Conservation (phyloP, 2,113 vertebrate species). For the Pseudopodoces humilis region DNA sequence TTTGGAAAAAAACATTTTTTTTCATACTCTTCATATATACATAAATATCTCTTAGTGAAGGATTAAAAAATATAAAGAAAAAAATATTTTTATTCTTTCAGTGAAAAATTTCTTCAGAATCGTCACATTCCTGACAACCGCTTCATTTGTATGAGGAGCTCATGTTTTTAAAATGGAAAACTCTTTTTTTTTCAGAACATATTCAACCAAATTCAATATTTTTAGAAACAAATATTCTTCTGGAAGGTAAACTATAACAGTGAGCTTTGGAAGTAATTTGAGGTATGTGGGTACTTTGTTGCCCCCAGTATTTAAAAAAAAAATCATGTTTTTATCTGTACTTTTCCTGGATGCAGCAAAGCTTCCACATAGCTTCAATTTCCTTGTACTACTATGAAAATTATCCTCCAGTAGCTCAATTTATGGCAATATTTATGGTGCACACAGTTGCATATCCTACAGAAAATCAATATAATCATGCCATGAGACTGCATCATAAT, state of each 20-base stretch:
- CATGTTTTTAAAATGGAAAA: not conserved
- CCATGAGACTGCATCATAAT: not conserved
- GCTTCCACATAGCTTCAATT: not conserved
- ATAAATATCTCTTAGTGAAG: not conserved
- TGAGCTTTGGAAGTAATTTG: not conserved
- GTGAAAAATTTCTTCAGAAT: not conserved
- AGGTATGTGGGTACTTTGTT: not conserved
- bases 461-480: not conserved
- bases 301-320: accelerated
- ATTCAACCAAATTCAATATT: not conserved
- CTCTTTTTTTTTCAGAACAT: not conserved
- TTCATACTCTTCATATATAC: not conserved
- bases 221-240: not conserved
- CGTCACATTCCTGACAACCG: not conserved
- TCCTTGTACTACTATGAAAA: not conserved
- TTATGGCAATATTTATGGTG: not conserved
- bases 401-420: not conserved
- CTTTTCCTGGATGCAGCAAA: not conserved
- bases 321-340: not conserved
- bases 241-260: not conserved
- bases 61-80: not conserved
- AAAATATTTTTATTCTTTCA: not conserved
- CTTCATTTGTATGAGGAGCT: not conserved
- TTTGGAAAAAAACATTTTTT: not conserved
- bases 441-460: not conserved